Evolutionary conservation across 2,113 vertebrate genomes (phyloP).

Genomic region (Nyctibius bracteatus): DNA sequence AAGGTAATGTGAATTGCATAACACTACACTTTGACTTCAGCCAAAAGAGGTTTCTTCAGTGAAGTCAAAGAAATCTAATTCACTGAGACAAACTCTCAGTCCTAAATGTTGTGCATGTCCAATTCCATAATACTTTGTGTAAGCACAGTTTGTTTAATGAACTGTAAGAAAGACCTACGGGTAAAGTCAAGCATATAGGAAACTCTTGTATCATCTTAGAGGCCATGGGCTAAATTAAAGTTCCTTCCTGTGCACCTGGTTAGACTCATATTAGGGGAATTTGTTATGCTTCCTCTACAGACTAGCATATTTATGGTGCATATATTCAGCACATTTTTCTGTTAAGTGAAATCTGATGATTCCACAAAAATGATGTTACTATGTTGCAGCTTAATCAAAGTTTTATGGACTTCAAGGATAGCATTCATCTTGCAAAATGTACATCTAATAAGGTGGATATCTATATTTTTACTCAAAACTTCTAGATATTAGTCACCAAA

Average conservation of each 20-base stretch:
- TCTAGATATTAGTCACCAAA: neutral
- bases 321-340: neutral
- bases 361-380: neutral
- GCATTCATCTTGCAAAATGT: neutral
- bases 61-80: neutral
- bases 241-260: neutral
- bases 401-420: neutral
- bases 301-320: neutral
- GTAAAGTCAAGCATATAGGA: neutral
- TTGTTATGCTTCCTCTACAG: neutral
- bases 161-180: neutral
- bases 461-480: neutral
- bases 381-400: neutral
- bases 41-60: neutral
- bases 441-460: neutral
- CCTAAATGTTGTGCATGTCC: neutral
- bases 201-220: neutral
- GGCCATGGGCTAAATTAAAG: neutral
- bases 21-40: neutral
- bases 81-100: neutral
- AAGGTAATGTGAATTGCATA: fast-evolving
- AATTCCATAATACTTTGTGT: neutral
- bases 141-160: neutral
- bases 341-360: neutral
- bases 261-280: neutral